Evolutionary conservation across 2,113 vertebrate species (phyloP).

Genomic region (Rana temporaria): DNA sequence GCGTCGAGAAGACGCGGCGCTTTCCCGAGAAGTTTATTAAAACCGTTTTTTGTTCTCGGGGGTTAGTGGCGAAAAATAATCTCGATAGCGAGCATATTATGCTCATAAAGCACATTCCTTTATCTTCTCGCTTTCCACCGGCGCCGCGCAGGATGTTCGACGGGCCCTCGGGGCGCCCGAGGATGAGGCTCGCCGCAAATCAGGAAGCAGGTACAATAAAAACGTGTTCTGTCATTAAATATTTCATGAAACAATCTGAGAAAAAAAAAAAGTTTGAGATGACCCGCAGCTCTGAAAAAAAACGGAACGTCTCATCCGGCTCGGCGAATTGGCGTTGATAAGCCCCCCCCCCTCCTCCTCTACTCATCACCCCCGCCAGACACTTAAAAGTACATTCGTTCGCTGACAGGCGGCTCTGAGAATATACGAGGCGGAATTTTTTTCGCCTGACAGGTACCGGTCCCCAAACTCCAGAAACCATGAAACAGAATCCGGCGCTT

Average conservation of each 20-base stretch:
- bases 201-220: neutral
- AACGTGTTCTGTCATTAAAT: slow-evolving; percentile 12
- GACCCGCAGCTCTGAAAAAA: neutral
- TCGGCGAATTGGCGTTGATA: neutral
- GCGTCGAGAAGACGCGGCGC: neutral
- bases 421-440: slow-evolving; percentile 3
- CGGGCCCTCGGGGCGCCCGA: neutral
- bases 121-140: neutral
- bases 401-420: slow-evolving; percentile 23
- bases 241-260: slow-evolving; percentile 3
- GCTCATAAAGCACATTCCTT: neutral
- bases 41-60: neutral
- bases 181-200: neutral
- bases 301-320: no score
- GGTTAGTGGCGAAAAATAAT: neutral
- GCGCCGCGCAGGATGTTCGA: neutral
- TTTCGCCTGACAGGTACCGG: neutral
- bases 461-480: neutral
- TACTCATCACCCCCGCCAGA: neutral
- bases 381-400: slow-evolving; percentile 13
- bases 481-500: neutral
- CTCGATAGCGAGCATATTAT: neutral
- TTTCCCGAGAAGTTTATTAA: neutral
- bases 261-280: neutral
- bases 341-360: neutral